A percentile compares a stretch with the other conserved stretches of the same genome.
Conservation (phyloP, 2,113 vertebrate species). For the Lontra canadensis region DNA sequence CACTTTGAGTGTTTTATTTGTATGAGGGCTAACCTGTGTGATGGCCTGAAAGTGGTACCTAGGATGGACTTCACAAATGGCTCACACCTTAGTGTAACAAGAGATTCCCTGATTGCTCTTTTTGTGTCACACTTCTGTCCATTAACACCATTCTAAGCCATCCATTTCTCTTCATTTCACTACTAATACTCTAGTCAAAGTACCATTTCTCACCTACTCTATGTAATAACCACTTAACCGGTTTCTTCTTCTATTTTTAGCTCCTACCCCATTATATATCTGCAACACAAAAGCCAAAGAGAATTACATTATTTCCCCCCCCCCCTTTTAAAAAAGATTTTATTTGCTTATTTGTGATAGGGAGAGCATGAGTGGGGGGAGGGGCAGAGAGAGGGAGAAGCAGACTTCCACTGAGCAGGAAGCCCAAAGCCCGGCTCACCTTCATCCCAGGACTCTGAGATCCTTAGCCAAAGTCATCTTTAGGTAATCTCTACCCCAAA, state of each 20-base stretch:
- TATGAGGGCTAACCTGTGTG: neutral
- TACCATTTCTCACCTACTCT: neutral
- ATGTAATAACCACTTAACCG: neutral
- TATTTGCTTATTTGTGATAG: neutral
- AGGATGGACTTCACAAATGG: neutral
- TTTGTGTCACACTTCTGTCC: neutral
- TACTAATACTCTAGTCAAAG: neutral
- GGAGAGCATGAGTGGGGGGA: neutral
- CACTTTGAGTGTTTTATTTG: neutral
- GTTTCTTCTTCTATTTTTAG: constrained; percentile 2
- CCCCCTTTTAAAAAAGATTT: neutral
- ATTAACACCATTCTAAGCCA: neutral
- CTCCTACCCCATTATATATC: neutral
- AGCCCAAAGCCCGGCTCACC: neutral
- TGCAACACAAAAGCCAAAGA: neutral
- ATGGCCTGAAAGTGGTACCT: neutral
- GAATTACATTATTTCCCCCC: neutral
- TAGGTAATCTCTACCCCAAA: neutral
- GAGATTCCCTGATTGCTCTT: neutral
- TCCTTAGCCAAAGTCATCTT: neutral
- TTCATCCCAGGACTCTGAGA: neutral
- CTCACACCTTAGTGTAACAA: neutral
- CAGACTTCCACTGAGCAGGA: neutral
- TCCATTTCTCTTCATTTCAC: neutral
- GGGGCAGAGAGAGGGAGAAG: neutral